Base-by-base conservation (phyloP, 2,797 vertebrate genomes). In the Chiloscyllium punctatum region DNA sequence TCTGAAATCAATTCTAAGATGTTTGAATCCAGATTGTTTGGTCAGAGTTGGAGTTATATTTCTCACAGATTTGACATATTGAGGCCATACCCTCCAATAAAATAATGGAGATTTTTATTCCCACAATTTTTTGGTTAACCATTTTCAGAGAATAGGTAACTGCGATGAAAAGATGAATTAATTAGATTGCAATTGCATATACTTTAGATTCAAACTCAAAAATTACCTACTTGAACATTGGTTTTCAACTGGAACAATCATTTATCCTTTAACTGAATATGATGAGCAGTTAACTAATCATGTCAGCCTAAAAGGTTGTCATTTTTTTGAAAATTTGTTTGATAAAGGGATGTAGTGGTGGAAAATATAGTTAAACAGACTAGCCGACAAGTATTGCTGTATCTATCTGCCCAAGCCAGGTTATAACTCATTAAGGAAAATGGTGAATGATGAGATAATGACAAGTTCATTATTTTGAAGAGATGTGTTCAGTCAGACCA, bases 351-450 rank as follows among this genome's bases (percentile, higher is more conserved):
- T 94, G 23, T 97, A 96, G 97, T 94, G 96, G 97, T 96, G 96
- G 97, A 96, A 97, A 97, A 97, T 96, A 96, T 92, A 96, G 97
- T 98, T 97, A 98, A 98, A 97, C 96, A 96, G 96, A 97, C 97
- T 97, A 98, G 97, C 97, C 96, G 97, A 97, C 96, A 96, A 88
- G 96, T 96, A 66, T 96, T 98, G 98, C 98, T 98, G 97, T 98
- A 98, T 98, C 97, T 97, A 96, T 96, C 96, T 96, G 97, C 97
- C 97, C 96, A 96, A 96, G 97, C 66, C 96, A 96, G 97, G 97
- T 98, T 97, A 98, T 30, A 88, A 97, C 97, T 98, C 97, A 97
- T 96, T 96, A 96, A 97, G 97, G 97, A 98, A 98, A 98, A 97
- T 96, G 97, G 98, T 97, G 97, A 97, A 96, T 96, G 86, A 96